Percentiles rank a stretch among this genome's conserved stretches.
These are phyloP conservation scores for Dugesia japonica DNA, from an alignment of 2,888 invertebrate genomes.

Conservation along the genomic window DNA sequence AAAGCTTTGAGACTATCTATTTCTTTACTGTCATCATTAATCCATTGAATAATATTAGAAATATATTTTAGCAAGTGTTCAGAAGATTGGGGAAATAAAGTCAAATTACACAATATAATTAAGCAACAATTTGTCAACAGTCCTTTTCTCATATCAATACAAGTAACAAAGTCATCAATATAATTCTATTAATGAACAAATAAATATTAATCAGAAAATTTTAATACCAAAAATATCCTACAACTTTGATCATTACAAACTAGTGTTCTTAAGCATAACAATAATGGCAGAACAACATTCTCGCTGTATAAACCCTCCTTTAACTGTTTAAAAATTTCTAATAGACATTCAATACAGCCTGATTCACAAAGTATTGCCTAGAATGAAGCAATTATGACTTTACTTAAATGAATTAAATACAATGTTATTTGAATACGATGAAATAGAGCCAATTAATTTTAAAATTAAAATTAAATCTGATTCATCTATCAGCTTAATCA, in stretches of 20 bases:
- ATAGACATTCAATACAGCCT: background rate
- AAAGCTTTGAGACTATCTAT: background rate
- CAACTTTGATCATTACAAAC: background rate
- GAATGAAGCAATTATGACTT: background rate
- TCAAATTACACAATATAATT: background rate
- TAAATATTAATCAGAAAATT: background rate
- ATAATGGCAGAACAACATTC: background rate
- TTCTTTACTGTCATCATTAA: background rate
- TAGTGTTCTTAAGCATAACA: background rate
- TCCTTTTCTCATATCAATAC: background rate
- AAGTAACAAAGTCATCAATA: background rate
- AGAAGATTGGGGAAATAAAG: background rate
- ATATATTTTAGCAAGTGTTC: background rate
- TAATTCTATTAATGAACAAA: background rate
- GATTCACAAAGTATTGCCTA: background rate
- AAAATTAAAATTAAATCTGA: background rate
- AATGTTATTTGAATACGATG: background rate
- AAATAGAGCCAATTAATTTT: background rate
- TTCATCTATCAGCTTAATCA: background rate
- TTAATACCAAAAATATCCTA: background rate
- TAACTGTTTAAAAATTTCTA: background rate
- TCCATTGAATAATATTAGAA: conserved; percentile 7
- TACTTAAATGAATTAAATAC: background rate
- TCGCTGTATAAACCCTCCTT: background rate
- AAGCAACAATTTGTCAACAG: background rate